Conservation (phyloP, 2,797 vertebrate genomes). For the Malurus leucopterus region DNA sequence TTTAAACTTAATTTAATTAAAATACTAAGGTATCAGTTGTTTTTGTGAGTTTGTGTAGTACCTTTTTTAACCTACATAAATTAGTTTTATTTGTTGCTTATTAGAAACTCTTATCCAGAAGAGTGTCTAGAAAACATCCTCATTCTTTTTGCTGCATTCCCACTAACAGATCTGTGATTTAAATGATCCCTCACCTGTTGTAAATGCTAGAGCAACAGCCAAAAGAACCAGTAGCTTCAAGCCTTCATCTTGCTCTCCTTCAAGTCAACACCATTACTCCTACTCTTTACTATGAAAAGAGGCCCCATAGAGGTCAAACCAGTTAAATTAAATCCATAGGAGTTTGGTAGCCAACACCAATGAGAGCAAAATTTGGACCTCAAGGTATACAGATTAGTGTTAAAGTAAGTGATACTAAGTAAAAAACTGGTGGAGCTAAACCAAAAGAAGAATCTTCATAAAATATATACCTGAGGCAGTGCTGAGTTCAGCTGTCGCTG, state of each 20-base stretch:
- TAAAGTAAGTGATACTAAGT: background rate
- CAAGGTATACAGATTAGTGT: background rate
- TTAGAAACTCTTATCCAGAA: background rate
- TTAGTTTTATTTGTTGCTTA: background rate
- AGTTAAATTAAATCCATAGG: background rate
- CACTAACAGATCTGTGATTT: background rate
- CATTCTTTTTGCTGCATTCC: background rate
- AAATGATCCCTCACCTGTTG: background rate
- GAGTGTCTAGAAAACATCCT: background rate
- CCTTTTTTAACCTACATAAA: background rate
- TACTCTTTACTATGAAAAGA: background rate
- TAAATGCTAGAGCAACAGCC: conserved; percentile 51
- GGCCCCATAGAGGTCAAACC: background rate
- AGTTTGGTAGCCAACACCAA: background rate
- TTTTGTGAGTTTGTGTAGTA: background rate
- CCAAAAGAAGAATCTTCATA: background rate
- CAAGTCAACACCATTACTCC: conserved; percentile 4
- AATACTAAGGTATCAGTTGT: background rate
- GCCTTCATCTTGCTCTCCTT: conserved; percentile 1
- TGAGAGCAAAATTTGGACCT: background rate
- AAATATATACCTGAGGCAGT: conserved; percentile 87
- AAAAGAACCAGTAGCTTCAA: conserved; percentile 50
- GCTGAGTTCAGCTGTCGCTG: conserved; percentile 97
- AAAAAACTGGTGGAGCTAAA: background rate
- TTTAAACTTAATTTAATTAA: background rate